Evolutionary conservation across 2,888 invertebrate genomes (phyloP).

Genomic region (Dicranocentrus wangi): DNA sequence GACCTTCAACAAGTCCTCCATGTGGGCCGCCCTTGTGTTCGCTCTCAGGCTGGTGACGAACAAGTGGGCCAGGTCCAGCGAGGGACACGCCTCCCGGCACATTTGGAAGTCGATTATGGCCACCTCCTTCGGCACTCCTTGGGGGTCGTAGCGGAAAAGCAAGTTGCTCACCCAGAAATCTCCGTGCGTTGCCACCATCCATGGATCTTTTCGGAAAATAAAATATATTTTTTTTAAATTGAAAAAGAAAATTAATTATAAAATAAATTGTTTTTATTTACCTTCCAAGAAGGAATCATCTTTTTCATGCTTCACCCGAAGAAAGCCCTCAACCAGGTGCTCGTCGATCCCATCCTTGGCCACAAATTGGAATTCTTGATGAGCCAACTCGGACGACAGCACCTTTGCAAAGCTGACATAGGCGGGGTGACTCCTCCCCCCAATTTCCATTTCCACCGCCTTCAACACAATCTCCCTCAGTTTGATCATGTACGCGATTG

Average conservation of each 20-base stretch:
- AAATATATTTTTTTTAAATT: too few relatives aligned
- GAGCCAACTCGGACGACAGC: too few relatives aligned
- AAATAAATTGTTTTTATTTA: too few relatives aligned
- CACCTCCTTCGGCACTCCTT: not conserved
- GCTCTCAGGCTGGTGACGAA: constrained; percentile 48
- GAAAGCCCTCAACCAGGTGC: not conserved
- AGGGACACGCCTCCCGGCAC: constrained; percentile 56
- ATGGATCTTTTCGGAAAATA: too few relatives aligned
- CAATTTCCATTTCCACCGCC: too few relatives aligned
- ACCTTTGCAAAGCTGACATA: too few relatives aligned
- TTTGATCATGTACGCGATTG: too few relatives aligned
- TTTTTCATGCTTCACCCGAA: constrained; percentile 8
- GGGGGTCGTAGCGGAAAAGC: constrained; percentile 62
- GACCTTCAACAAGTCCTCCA: constrained; percentile 28
- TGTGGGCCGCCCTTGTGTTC: constrained; percentile 17
- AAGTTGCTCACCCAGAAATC: constrained; percentile 67
- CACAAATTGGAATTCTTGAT: too few relatives aligned
- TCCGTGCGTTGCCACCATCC: constrained; percentile 58
- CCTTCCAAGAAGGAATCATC: not conserved
- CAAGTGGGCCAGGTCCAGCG: constrained; percentile 59
- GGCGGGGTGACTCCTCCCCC: too few relatives aligned
- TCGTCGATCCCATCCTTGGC: constrained; percentile 23
- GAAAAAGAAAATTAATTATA: too few relatives aligned
- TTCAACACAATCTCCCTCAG: too few relatives aligned
- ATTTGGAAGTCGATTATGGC: constrained; percentile 40